Conservation (phyloP, 2,113 vertebrate genomes). For the Felis catus region DNA sequence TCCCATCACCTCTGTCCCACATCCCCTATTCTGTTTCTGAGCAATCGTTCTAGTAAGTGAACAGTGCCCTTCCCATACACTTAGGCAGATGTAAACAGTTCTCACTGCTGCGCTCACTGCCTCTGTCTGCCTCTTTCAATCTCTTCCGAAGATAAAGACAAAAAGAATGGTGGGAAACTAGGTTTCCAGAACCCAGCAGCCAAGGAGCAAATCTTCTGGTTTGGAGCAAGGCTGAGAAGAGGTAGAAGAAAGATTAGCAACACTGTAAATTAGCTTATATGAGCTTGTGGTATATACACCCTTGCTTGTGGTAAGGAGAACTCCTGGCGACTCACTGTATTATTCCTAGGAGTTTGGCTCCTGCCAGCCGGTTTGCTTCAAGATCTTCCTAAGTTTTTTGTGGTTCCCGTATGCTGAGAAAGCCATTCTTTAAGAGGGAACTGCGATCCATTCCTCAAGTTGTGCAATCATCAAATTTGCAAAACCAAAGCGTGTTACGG, state of each 20-base stretch:
- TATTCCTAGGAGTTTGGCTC: slow-evolving; percentile 51
- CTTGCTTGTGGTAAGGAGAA: slow-evolving; percentile 41
- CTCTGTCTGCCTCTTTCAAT: slow-evolving; percentile 13
- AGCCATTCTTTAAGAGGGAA: slow-evolving; percentile 44
- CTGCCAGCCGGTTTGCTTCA: neutral
- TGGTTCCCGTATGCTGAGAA: slow-evolving; percentile 54
- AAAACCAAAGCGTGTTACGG: slow-evolving; percentile 51
- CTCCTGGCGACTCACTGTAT: slow-evolving; percentile 13
- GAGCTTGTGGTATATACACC: neutral
- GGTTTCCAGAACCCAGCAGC: slow-evolving; percentile 70
- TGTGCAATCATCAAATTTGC: slow-evolving; percentile 60
- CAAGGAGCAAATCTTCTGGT: neutral
- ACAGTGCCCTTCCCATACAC: too few relatives aligned
- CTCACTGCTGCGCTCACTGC: slow-evolving; percentile 46
- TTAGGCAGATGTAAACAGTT: neutral
- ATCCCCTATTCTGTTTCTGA: neutral
- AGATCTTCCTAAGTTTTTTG: slow-evolving; percentile 21
- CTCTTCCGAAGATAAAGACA: slow-evolving; percentile 59
- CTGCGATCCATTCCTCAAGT: neutral
- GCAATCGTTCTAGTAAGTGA: neutral
- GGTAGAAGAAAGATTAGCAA: slow-evolving; percentile 34
- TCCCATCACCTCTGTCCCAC: neutral
- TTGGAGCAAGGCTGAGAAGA: slow-evolving; percentile 66
- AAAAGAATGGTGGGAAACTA: slow-evolving; percentile 68
- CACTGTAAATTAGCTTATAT: fast-evolving